Evolutionary conservation across 2,888 invertebrate genomes (phyloP).

Genomic region (Harmothoe impar): DNA sequence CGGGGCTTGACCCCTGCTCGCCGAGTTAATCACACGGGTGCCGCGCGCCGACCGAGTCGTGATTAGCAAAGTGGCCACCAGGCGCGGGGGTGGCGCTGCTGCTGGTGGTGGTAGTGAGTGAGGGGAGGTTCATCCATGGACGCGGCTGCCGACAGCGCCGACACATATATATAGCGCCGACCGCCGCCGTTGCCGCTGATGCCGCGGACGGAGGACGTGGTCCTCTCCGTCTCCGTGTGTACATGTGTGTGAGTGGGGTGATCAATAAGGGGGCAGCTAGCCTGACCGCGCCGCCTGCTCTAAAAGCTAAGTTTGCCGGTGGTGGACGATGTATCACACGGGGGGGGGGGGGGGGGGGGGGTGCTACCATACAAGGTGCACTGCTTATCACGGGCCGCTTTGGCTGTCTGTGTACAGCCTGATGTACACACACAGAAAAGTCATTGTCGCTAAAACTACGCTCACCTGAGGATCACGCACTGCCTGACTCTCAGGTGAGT

Average conservation of each 20-base stretch:
- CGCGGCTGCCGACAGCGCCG: too few relatives aligned
- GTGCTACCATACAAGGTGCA: background rate
- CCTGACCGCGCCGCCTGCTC: background rate
- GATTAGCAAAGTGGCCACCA: slow-evolving; percentile 37
- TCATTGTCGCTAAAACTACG: too few relatives aligned
- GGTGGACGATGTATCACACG: background rate
- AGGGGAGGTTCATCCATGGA: too few relatives aligned
- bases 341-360: background rate
- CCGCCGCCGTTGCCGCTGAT: too few relatives aligned
- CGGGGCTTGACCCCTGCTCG: slow-evolving; percentile 22
- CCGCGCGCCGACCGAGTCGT: slow-evolving; percentile 2
- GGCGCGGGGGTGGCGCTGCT: background rate
- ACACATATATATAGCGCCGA: too few relatives aligned
- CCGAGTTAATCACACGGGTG: slow-evolving; percentile 36
- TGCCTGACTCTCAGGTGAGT: too few relatives aligned
- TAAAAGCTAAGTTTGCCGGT: slow-evolving; percentile 8
- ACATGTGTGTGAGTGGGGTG: background rate
- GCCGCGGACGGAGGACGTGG: too few relatives aligned
- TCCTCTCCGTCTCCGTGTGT: too few relatives aligned
- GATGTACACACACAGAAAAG: too few relatives aligned
- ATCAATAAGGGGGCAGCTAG: background rate
- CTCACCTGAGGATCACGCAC: too few relatives aligned
- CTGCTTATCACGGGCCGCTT: too few relatives aligned
- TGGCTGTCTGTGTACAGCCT: too few relatives aligned
- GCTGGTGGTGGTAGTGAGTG: background rate